These are phyloP conservation scores for Melanaphis sacchari DNA, from an alignment of 1,140 invertebrate genomes.

Conservation along the genomic window DNA sequence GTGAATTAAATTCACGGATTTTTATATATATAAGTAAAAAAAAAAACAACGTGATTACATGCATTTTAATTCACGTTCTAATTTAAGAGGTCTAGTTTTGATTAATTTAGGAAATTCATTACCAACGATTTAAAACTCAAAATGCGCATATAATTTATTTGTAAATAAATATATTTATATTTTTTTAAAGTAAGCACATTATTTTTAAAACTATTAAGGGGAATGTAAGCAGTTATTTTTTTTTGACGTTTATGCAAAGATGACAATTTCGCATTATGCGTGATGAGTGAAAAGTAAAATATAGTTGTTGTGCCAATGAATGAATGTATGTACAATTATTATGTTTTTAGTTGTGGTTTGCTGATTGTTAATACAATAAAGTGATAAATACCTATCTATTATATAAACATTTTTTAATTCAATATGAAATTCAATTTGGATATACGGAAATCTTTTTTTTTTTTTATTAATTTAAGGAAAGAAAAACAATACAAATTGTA, in stretches of 20 bases:
- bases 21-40: no score
- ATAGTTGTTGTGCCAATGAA: neutral
- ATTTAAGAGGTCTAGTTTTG: no score
- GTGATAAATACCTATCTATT: neutral
- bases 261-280: neutral
- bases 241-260: neutral
- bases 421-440: neutral
- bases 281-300: neutral
- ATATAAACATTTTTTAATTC: neutral
- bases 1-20: no score
- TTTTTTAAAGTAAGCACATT: neutral
- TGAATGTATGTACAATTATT: neutral
- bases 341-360: neutral
- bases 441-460: neutral
- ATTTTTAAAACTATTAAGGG: neutral
- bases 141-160: neutral
- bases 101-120: neutral
- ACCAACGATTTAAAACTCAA: neutral
- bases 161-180: neutral
- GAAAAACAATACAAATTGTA: neutral
- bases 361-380: neutral
- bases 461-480: accelerated
- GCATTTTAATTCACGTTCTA: no score
- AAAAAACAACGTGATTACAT: no score
- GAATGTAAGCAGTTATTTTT: neutral